Base-by-base conservation (phyloP, 1,140 invertebrate genomes). In the Caerostris darwini region DNA sequence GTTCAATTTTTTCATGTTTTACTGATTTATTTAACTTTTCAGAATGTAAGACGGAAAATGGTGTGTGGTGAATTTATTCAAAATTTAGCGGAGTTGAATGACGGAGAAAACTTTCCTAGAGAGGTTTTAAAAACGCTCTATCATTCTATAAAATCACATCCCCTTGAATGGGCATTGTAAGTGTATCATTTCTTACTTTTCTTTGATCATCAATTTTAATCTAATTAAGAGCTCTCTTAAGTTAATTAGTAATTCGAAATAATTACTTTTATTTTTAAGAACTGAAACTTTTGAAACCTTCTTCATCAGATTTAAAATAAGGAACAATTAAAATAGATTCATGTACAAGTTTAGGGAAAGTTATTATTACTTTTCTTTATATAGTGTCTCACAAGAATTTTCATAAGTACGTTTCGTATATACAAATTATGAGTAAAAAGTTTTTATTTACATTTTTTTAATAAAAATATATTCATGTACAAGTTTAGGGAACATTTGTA, bases 31-130 rank as follows among this genome's bases (percentile, higher is more conserved):
- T n/a, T 94, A 94, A 64, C 58, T 69, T 85, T 95, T 95, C 59
- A 97, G 98, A 96, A 98, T 97, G 96, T 97, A 98, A 94, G 97
- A 54, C 90, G 98, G 77, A 99, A 98, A 96, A 99, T 99, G 99
- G 98, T 98, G 3, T 99, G 98, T 96, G 97, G 97, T 7, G 99
- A 99, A 96, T 99, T 99, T 96, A 98, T 99, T 71, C 98, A 99
- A 95, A 99, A 99, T 97, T 96, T 99, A 85, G 97, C 98, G 17
- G 99, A 99, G 94, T 97, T 99, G 95, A 99, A 99, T 96, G 99
- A 99, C 96, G 98, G 98, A 61, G 98, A 98, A 95, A 98, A 99
- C 96, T 99, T 99, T 96, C 98, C 99, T 10, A 97, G 98, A 95
- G 98, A 99, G 95, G 97, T 99, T 93, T 97, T 99, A 67, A 99